These are phyloP conservation scores for Drosophila tristis DNA, from an alignment of 1,140 invertebrate species.

Conservation along the genomic window DNA sequence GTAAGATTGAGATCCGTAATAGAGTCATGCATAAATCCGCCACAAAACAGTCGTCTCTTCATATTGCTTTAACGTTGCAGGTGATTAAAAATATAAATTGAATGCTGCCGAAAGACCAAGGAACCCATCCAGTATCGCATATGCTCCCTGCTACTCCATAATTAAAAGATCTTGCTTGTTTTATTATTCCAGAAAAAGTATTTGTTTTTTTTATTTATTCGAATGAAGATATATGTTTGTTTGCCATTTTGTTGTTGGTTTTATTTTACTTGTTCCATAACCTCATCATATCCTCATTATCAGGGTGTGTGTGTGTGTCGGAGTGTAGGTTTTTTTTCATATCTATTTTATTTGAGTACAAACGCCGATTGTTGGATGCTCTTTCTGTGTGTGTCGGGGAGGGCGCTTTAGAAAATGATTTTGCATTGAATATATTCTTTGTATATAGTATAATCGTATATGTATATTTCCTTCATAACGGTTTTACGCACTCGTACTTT, in stretches of 20 bases:
- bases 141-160: background rate
- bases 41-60: too few species aligned
- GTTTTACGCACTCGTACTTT: slow-evolving; percentile 57
- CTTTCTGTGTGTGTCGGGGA: slow-evolving; percentile 25
- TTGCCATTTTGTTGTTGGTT: slow-evolving; percentile 44
- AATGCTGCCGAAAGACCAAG: too few species aligned
- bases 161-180: slow-evolving; percentile 10
- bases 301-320: slow-evolving; percentile 17
- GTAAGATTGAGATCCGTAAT: too few species aligned
- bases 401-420: slow-evolving; percentile 59
- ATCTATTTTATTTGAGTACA: slow-evolving; percentile 29
- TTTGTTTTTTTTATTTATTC: slow-evolving; percentile 77
- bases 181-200: slow-evolving; percentile 78
- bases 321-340: slow-evolving; percentile 20
- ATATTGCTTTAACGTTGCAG: too few species aligned
- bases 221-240: slow-evolving; percentile 80
- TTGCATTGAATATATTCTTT: slow-evolving; percentile 69
- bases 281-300: slow-evolving; percentile 54
- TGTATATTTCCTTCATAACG: slow-evolving; percentile 67
- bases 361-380: slow-evolving; percentile 27
- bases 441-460: slow-evolving; percentile 69
- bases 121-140: too few species aligned
- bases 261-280: slow-evolving; percentile 65
- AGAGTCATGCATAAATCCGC: too few species aligned
- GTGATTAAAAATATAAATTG: too few species aligned